phyloP scores from a whole-genome alignment of 2,888 invertebrate genomes.

The Drosophila barbarae region DNA sequence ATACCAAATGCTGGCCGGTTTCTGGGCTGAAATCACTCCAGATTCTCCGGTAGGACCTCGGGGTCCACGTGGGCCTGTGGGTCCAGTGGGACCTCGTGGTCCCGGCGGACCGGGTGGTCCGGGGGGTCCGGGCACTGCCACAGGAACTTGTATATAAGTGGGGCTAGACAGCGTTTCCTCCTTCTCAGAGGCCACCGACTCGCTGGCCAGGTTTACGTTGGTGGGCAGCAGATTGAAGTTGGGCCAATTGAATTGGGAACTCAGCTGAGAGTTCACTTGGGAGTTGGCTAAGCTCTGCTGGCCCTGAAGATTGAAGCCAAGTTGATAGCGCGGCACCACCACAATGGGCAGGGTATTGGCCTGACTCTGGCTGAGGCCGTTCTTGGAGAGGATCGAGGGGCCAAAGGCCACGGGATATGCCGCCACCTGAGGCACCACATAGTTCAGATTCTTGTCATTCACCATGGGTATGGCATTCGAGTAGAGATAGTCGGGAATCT shows the following conservation, averaged over 20 bases:
- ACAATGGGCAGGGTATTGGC: constrained; percentile 46
- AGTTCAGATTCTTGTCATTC: constrained; percentile 66
- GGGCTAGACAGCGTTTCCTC: constrained; percentile 45
- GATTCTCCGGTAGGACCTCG: constrained; percentile 45
- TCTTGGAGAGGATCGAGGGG: constrained; percentile 48
- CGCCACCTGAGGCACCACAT: constrained; percentile 65
- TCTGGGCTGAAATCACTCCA: constrained; percentile 11
- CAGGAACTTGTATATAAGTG: constrained; percentile 34
- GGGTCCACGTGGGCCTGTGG: constrained; percentile 46
- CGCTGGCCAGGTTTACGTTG: constrained; percentile 8
- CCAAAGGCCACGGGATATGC: constrained; percentile 60
- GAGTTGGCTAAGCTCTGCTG: constrained; percentile 46
- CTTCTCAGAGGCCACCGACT: constrained; percentile 41
- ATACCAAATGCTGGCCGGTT: constrained; percentile 58
- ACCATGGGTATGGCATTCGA: constrained; percentile 68
- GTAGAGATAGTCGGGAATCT: constrained; percentile 74
- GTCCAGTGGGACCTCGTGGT: constrained; percentile 39
- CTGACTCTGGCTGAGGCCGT: constrained; percentile 38
- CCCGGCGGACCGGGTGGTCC: constrained; percentile 63
- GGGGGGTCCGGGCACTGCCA: constrained; percentile 62
- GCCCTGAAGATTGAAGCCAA: constrained; percentile 72
- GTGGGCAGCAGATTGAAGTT: constrained; percentile 39
- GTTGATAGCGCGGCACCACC: constrained; percentile 60
- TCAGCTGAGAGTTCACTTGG: constrained; percentile 3
- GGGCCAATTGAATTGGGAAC: constrained; percentile 45